A percentile compares a stretch with the other conserved stretches of the same genome.
Evolutionary conservation across 2,888 invertebrate genomes (phyloP).

Genomic region (Eilema griseolum): DNA sequence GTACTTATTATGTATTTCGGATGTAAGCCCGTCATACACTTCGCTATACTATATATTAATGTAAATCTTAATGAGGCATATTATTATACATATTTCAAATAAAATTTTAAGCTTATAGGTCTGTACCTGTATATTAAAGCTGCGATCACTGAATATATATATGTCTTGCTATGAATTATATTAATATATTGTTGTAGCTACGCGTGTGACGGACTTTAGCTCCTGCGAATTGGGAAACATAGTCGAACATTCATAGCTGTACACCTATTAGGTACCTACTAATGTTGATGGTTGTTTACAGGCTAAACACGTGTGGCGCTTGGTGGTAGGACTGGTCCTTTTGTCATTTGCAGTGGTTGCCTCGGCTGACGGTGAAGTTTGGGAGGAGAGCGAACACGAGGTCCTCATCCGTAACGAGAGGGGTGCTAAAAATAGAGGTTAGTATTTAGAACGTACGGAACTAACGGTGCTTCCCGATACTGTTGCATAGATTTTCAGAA

Average conservation of each 20-base stretch:
- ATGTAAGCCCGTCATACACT: neutral
- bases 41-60: no score
- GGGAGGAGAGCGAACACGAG: constrained; percentile 93
- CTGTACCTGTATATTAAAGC: no score
- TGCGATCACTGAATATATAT: no score
- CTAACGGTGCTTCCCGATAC: constrained; percentile 35
- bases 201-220: constrained; percentile 2
- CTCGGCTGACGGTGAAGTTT: constrained; percentile 90
- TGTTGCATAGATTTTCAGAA: constrained; percentile 27
- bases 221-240: constrained; percentile 22
- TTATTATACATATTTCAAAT: no score
- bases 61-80: no score
- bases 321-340: constrained; percentile 83
- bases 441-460: constrained; percentile 50
- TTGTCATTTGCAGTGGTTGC: constrained; percentile 80
- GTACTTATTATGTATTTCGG: constrained; percentile 13
- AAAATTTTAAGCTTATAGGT: no score
- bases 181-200: no score
- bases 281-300: constrained; percentile 45
- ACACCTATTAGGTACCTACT: neutral
- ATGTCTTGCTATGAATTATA: no score
- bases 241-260: neutral
- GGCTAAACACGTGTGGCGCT: constrained; percentile 74
- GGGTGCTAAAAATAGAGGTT: constrained; percentile 92
- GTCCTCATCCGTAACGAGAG: constrained; percentile 93